Conservation (phyloP, 1,140 invertebrate genomes). For the Drosophila bifasciata region DNA sequence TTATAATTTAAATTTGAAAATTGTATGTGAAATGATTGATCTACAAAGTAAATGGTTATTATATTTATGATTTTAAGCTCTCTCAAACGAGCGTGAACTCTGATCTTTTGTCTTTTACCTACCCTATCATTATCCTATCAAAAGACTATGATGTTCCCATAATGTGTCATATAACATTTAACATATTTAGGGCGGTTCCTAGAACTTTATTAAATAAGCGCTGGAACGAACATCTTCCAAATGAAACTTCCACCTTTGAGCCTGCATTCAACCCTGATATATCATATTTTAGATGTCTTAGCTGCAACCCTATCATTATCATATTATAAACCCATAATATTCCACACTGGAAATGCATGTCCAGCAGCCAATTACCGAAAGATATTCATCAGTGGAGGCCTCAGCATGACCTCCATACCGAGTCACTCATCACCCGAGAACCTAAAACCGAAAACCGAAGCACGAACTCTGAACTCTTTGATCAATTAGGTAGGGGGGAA, state of each 20-base stretch:
- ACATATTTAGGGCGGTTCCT: too few relatives aligned
- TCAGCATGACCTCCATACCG: constrained; percentile 20
- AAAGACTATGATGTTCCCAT: too few relatives aligned
- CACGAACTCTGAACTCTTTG: constrained; percentile 54
- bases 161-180: too few relatives aligned
- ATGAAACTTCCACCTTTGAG: constrained; percentile 1
- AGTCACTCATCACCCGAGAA: constrained; percentile 23
- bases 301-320: constrained; percentile 28
- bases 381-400: constrained; percentile 16
- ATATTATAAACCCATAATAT: constrained; percentile 44
- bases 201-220: neutral
- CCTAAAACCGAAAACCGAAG: constrained; percentile 42
- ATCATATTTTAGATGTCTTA: constrained; percentile 4
- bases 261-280: constrained; percentile 28
- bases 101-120: too few relatives aligned
- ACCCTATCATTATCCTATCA: too few relatives aligned
- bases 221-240: neutral
- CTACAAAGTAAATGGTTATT: too few relatives aligned
- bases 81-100: too few relatives aligned
- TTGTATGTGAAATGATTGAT: too few relatives aligned
- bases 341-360: constrained; percentile 28
- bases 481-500: constrained; percentile 34
- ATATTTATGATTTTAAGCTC: too few relatives aligned
- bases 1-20: too few relatives aligned
- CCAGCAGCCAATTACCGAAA: constrained; percentile 31